Evolutionary conservation across 1,140 invertebrate species (phyloP).

Genomic region (Drosophila oshimai): DNA sequence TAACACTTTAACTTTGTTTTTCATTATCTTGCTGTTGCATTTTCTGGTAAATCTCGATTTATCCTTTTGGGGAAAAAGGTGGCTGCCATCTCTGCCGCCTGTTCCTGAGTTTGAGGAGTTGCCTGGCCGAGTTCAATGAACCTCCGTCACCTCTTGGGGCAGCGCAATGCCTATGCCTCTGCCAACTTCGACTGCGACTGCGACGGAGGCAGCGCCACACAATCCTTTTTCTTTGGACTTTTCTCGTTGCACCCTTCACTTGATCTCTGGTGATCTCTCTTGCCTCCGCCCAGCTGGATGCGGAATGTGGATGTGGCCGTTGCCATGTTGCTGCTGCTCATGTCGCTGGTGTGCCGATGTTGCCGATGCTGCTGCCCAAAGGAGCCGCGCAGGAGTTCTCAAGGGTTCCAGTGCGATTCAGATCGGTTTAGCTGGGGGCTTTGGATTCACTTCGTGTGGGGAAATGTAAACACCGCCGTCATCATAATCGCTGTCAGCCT

Average conservation of each 20-base stretch:
- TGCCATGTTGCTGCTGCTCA: no score
- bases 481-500: slow-evolving; percentile 57
- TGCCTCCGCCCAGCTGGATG: slow-evolving; percentile 31
- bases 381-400: slow-evolving; percentile 72
- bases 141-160: slow-evolving; percentile 72
- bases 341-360: no score
- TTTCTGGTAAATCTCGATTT: neutral
- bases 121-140: slow-evolving; percentile 66
- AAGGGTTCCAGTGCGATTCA: slow-evolving; percentile 68
- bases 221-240: slow-evolving; percentile 73
- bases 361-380: slow-evolving; percentile 17
- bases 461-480: slow-evolving; percentile 75
- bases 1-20: neutral
- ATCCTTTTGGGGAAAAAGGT: slow-evolving; percentile 5
- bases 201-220: slow-evolving; percentile 23
- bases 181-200: slow-evolving; percentile 8
- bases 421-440: slow-evolving; percentile 56
- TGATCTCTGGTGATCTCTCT: slow-evolving; percentile 66
- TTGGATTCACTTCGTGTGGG: slow-evolving; percentile 70
- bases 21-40: neutral
- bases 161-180: slow-evolving; percentile 48
- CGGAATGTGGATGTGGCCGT: slow-evolving; percentile 21
- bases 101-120: slow-evolving; percentile 23
- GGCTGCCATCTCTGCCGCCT: slow-evolving; percentile 28
- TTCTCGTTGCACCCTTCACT: slow-evolving; percentile 71